Conservation (phyloP, 2,888 invertebrate genomes). For the Drosophila parthenogenetica region DNA sequence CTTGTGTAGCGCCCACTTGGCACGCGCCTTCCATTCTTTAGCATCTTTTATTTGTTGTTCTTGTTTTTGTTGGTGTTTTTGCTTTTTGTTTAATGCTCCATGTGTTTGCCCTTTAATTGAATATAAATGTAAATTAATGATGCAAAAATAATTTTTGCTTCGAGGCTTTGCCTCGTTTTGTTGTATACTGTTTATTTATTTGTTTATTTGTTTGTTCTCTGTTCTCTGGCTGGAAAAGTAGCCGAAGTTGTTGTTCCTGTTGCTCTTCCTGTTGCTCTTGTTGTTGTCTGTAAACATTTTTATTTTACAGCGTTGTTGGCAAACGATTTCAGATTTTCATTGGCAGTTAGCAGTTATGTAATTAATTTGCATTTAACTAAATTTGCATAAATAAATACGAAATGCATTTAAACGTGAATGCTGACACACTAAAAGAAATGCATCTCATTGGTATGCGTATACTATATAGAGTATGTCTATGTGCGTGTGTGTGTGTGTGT, state of each 20-base stretch:
- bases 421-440: slow-evolving; percentile 34
- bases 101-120: slow-evolving; percentile 79
- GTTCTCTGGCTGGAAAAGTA: slow-evolving; percentile 23
- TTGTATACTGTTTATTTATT: slow-evolving; percentile 20
- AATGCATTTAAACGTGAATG: slow-evolving; percentile 50
- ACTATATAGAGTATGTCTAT: slow-evolving; percentile 20
- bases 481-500: slow-evolving; percentile 6
- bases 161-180: slow-evolving; percentile 60
- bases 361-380: slow-evolving; percentile 81
- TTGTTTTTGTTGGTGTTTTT: background rate
- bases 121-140: slow-evolving; percentile 81
- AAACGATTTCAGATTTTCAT: slow-evolving; percentile 49
- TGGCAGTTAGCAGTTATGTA: slow-evolving; percentile 62
- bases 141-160: slow-evolving; percentile 79
- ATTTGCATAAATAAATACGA: slow-evolving; percentile 77
- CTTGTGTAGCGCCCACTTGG: slow-evolving; percentile 51
- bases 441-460: slow-evolving; percentile 24
- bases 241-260: slow-evolving; percentile 38
- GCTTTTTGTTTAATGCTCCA: slow-evolving; percentile 35
- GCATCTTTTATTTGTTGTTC: background rate
- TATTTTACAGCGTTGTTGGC: slow-evolving; percentile 38
- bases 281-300: slow-evolving; percentile 64
- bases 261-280: slow-evolving; percentile 23
- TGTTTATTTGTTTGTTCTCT: slow-evolving; percentile 46
- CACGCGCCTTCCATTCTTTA: slow-evolving; percentile 53